These are phyloP conservation scores for Araneus ventricosus DNA, from an alignment of 1,140 invertebrate genomes.

Conservation along the genomic window DNA sequence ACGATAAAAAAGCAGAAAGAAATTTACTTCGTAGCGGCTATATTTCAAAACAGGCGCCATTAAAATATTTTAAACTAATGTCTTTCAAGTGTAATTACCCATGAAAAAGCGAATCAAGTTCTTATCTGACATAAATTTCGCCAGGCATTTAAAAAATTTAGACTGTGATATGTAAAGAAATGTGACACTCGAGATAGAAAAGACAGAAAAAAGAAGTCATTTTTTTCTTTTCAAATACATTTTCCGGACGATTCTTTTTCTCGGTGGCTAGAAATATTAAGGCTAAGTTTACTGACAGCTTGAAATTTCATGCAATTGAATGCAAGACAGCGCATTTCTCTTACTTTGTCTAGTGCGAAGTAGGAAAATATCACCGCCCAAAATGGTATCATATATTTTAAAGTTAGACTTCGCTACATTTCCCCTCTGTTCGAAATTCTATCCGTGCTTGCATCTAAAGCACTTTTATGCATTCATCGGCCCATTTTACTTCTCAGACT, in stretches of 20 bases:
- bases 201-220: background rate
- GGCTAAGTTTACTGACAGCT: conserved; percentile 34
- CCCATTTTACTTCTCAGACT: conserved; percentile 42
- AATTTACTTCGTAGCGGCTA: too few species aligned
- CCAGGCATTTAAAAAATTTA: background rate
- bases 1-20: too few species aligned
- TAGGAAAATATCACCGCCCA: conserved; percentile 42
- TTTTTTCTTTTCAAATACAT: conserved; percentile 2
- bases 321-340: conserved; percentile 11
- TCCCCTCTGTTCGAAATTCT: conserved; percentile 19
- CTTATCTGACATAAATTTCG: background rate
- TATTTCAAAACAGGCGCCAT: too few species aligned
- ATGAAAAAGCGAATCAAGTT: background rate
- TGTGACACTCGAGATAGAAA: background rate
- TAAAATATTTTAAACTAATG: too few species aligned
- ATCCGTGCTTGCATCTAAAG: conserved; percentile 40
- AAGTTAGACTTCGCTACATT: conserved; percentile 54
- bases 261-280: conserved; percentile 46
- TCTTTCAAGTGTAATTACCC: too few species aligned
- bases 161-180: background rate
- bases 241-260: background rate
- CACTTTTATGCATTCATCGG: conserved; percentile 52
- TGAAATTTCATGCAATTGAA: conserved; percentile 26
- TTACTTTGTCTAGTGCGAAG: conserved; percentile 18
- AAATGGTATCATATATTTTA: conserved; percentile 53